Evolutionary conservation across 1,140 invertebrate genomes (phyloP).

Genomic region (Caenorhabditis inopinata): DNA sequence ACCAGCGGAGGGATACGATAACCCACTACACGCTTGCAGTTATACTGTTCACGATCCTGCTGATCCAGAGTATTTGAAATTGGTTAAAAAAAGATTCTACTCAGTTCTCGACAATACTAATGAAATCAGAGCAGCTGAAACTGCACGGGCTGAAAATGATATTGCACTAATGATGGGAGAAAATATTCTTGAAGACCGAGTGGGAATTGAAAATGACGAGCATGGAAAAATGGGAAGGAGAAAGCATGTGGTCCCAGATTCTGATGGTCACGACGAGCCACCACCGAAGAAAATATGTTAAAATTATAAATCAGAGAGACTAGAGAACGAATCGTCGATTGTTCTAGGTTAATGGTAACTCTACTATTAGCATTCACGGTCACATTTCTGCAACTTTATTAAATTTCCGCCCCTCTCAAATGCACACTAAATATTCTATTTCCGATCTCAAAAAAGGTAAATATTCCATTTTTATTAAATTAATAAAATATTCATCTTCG

Average conservation of each 20-base stretch:
- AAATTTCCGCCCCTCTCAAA: no score
- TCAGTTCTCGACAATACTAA: neutral
- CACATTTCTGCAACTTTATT: no score
- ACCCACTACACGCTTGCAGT: neutral
- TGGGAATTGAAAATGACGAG: neutral
- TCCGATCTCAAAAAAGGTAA: no score
- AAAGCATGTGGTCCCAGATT: no score
- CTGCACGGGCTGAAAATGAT: neutral
- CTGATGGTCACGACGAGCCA: no score
- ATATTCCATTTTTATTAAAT: no score
- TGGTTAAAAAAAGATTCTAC: neutral
- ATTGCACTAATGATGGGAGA: neutral
- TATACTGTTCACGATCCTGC: neutral
- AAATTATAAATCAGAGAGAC: neutral
- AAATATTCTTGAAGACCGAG: neutral
- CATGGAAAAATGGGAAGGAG: neutral
- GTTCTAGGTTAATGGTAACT: no score
- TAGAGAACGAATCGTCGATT: neutral
- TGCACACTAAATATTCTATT: no score
- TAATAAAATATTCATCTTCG: no score
- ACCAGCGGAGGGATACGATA: neutral
- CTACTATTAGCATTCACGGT: no score
- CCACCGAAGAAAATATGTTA: neutral
- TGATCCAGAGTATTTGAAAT: neutral
- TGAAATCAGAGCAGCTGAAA: neutral